Evolutionary conservation across 2,888 invertebrate species (phyloP), one percentile per base, ranked within the genome.

Genomic region (Terebella lapidaria): DNA sequence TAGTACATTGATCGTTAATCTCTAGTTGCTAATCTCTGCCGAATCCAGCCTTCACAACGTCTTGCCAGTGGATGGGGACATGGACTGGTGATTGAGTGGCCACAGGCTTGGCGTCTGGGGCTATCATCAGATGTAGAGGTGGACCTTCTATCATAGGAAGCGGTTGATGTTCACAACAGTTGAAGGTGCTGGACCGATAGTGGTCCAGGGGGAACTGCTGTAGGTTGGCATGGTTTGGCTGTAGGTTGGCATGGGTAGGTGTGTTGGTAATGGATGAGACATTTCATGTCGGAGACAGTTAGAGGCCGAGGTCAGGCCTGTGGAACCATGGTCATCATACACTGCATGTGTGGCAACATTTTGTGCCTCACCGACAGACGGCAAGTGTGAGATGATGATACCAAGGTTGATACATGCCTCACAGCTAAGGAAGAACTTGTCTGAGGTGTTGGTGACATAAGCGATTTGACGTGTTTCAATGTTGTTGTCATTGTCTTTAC

Each of bases 11-110:
- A n/a, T n/a, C 49, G 49, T 20, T 49, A 10, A 49, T 24, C 25
- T 67, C 67, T 2, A 71, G 56, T 1, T 60, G 26, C 1, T 68
- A 68, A 57, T 71, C 70, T 22, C 62, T 67, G 56, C 71, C 70
- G 1, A 71, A 61, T 0, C 66, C 69, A 25, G 59, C 67, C 53
- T 72, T 72, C 1, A 71, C 68, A 3, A 62, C 65, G 3, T 68
- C 65, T 45, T 64, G 65, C 71, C 71, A 72, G 54, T 71, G 70
- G 0, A 72, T 5, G n/a, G 70, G 71, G 2, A 72, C 69, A 20
- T 68, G 70, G n/a, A 71, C 62, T 3, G 71, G 71, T 1, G 67
- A 70, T 54, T 72, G 71, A 18, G 58, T 1, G 67, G 25, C n/a
- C n/a, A n/a, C n/a, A n/a, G n/a, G n/a, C n/a, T n/a, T n/a, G n/a